Base-by-base conservation (phyloP, 1,140 invertebrate species). In the Phocides pigmalion region DNA sequence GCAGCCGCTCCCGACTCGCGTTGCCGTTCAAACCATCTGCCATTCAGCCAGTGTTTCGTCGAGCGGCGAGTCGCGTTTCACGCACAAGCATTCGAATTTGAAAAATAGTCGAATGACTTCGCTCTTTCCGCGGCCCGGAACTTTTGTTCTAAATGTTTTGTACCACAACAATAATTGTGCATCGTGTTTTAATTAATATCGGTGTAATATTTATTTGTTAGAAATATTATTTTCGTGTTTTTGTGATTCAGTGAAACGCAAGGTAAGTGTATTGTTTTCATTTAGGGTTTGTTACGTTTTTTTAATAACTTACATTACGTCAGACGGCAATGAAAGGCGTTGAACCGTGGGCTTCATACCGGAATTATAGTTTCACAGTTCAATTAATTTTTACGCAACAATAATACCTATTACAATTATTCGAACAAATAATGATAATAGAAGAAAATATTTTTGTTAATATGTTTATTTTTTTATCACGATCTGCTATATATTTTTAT, bases 21-120 rank as follows among this genome's bases (percentile, higher is more conserved):
- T 50, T 25, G 47, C 47, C 12, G 35, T n/a, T 14, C 35, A 50
- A 49, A 28, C 47, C 62, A 42, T 42, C 37, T 54, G 39, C 62
- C 32, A n/a, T n/a, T 16, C 47, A 15, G 46, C 68, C 73, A 81
- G 78, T 78, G 51, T 62, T 67, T 64, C 66, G 75, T 63, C 64
- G 75, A 74, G 73, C 73, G 75, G 64, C 62, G 71, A 56, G 62
- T 65, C 42, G 62, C 54, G 70, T 58, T 62, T 61, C 15, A 58
- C 54, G 68, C 56, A 69, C 69, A 66, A 68, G 35, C 62, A 66
- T 74, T 75, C 72, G 69, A 72, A 61, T 69, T 75, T 75, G 17
- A 53, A 68, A 74, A 58, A 74, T 62, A 72, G 72, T 70, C 69
- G 68, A 72, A 68, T 71, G 64, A 63, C 47, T 51, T 46, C 67